A percentile compares a stretch with the other conserved stretches of the same genome.
Conservation (phyloP, 37 sponge, comb jelly and placozoan species). For the Spongia lamella region DNA sequence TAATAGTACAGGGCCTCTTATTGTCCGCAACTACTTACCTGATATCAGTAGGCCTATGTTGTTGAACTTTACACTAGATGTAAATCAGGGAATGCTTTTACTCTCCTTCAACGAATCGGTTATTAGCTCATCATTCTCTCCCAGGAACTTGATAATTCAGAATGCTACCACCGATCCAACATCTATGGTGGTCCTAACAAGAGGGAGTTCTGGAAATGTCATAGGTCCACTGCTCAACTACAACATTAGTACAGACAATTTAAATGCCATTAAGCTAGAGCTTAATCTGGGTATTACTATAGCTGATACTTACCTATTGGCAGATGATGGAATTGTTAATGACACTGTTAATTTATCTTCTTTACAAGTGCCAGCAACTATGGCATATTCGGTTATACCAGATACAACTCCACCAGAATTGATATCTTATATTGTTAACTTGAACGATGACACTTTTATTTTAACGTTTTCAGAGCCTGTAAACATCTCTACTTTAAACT, state of each 20-base stretch:
- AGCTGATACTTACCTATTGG: slow-evolving; percentile 58
- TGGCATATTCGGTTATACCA: slow-evolving; percentile 36
- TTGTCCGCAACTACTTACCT: slow-evolving; percentile 10
- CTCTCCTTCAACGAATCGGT: slow-evolving; percentile 67
- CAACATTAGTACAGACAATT: slow-evolving; percentile 37
- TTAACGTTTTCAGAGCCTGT: slow-evolving; percentile 90
- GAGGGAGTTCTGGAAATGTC: slow-evolving; percentile 9
- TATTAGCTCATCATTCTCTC: slow-evolving; percentile 10
- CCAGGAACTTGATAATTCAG: slow-evolving; percentile 21
- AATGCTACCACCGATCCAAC: slow-evolving; percentile 18
- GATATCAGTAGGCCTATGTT: slow-evolving; percentile 37
- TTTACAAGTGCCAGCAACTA: not conserved
- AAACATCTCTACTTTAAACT: slow-evolving; percentile 44
- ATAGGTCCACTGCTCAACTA: slow-evolving; percentile 33
- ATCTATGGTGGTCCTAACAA: slow-evolving; percentile 16
- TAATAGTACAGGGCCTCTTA: not conserved
- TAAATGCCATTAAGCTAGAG: slow-evolving; percentile 63
- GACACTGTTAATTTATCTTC: slow-evolving; percentile 59
- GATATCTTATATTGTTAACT: slow-evolving; percentile 37
- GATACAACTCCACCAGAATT: slow-evolving; percentile 72
- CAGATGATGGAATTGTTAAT: slow-evolving; percentile 21
- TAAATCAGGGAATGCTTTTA: slow-evolving; percentile 1
- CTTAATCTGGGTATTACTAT: slow-evolving; percentile 28
- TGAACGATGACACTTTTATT: slow-evolving; percentile 34
- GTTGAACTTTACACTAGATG: slow-evolving; percentile 14